Percentiles rank a stretch among this genome's conserved stretches.
Evolutionary conservation across 2,888 invertebrate genomes (phyloP).

Genomic region (Nomada hirtipes): DNA sequence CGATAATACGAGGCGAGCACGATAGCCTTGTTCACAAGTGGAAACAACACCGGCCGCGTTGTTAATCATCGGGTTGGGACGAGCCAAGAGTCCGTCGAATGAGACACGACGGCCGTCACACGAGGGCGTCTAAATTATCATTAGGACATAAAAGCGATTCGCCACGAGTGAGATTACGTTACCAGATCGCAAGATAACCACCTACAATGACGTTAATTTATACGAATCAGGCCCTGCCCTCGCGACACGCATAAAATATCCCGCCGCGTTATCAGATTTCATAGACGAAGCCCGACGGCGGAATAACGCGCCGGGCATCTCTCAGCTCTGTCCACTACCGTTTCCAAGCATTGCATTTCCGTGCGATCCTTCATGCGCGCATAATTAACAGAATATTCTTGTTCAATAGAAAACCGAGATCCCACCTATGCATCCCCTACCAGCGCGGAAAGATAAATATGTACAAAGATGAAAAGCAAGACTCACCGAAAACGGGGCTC

Average conservation of each 20-base stretch:
- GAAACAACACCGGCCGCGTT: background rate
- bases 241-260: constrained; percentile 60
- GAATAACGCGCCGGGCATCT: constrained; percentile 27
- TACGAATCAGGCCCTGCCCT: constrained; percentile 54
- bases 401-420: background rate
- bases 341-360: background rate
- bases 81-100: background rate
- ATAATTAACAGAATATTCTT: no score
- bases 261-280: constrained; percentile 61
- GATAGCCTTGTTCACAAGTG: constrained; percentile 28
- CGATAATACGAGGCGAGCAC: constrained; percentile 17
- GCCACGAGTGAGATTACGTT: constrained; percentile 59
- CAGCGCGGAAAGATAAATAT: no score
- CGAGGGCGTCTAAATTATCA: constrained; percentile 48
- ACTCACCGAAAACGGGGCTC: constrained; percentile 95
- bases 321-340: background rate
- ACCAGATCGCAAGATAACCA: constrained; percentile 60
- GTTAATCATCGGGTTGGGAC: constrained; percentile 18
- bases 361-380: background rate
- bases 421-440: background rate
- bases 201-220: constrained; percentile 61
- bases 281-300: constrained; percentile 50
- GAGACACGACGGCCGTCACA: constrained; percentile 7
- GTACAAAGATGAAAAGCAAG: background rate
- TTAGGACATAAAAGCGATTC: constrained; percentile 56